Evolutionary conservation across 2,888 invertebrate genomes (phyloP).

Genomic region (Linyphia triangularis): DNA sequence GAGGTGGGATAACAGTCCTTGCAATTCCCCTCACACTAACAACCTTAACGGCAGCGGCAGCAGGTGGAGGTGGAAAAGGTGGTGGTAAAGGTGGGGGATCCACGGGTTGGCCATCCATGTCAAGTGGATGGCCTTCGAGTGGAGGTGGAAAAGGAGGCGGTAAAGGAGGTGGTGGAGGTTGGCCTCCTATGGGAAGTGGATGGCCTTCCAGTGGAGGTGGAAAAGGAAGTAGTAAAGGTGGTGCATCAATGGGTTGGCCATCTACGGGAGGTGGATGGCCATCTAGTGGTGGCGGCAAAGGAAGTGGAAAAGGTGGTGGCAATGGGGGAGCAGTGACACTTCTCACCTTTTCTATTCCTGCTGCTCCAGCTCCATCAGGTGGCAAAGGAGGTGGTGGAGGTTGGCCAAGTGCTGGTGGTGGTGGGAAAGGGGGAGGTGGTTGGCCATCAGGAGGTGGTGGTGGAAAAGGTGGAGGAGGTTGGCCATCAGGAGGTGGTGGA

Average conservation of each 20-base stretch:
- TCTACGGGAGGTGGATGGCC: constrained; percentile 44
- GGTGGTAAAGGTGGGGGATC: constrained; percentile 38
- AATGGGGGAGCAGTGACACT: constrained; percentile 55
- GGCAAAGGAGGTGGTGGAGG: constrained; percentile 30
- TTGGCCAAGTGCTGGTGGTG: constrained; percentile 36
- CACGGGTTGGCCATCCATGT: no score
- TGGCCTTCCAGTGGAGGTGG: constrained; percentile 50
- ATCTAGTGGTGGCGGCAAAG: constrained; percentile 26
- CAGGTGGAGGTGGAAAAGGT: constrained; percentile 58
- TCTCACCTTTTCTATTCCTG: constrained; percentile 61
- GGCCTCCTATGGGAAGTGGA: constrained; percentile 28
- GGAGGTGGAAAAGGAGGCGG: constrained; percentile 41
- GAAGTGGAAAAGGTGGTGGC: constrained; percentile 30
- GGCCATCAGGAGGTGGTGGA: constrained; percentile 29
- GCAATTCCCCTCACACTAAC: constrained; percentile 64
- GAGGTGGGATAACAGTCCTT: constrained; percentile 68
- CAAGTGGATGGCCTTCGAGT: constrained; percentile 25
- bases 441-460: constrained; percentile 16
- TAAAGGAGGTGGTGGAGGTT: constrained; percentile 9
- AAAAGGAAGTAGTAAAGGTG: constrained; percentile 15
- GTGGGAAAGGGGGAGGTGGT: constrained; percentile 22
- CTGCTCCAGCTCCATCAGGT: constrained; percentile 39
- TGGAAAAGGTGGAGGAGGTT: constrained; percentile 29
- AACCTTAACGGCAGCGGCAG: constrained; percentile 23
- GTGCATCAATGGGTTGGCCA: constrained; percentile 5